Base-by-base conservation (phyloP, 2,888 invertebrate genomes). In the Tipula unca region DNA sequence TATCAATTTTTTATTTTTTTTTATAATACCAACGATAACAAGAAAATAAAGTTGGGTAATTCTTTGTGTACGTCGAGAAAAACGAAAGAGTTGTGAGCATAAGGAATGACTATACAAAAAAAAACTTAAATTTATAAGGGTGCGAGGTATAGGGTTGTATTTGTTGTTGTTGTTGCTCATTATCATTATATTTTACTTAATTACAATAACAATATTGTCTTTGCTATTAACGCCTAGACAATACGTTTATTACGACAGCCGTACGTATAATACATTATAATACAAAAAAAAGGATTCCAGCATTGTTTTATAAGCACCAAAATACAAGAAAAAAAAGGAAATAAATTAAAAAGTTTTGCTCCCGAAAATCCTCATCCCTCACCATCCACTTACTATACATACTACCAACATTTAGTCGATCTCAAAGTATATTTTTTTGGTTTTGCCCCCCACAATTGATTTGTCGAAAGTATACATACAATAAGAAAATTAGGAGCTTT, bases 201-300 rank as follows among this genome's bases (percentile, higher is more conserved):
- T 83, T 83, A 83, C 83, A 83, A 32, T 83, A 29, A 32, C 83
- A 83, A 83, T 83, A 32, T 83, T 83, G 83, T 83, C 83, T 14
- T 83, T 32, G 14, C 17, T 17, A 83, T 83, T 83, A 83, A 83
- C 83, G 83, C 83, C 69, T 69, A 69, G 69, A 69, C 69, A 69
- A 69, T 69, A 69, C 69, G 69, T 69, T 69, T 69, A 69, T 69
- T 69, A 25, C 69, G 69, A 69, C 69, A 69, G 69, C 20, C 69
- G 69, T 69, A 69, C 10, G 6, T 6, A 69, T 8, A 69, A 69
- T 25, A 25, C 69, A 25, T 25, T 69, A 25, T 2, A 25, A 10
- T 69, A 69, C 1, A 69, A 69, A 5, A 69, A 25, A 69, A 69
- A 69, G 69, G 69, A 69, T 69, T 25, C 25, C 20, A 25, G 10